phyloP scores from a whole-genome alignment of 2,888 invertebrate genomes.

The Saturnia japonica region DNA sequence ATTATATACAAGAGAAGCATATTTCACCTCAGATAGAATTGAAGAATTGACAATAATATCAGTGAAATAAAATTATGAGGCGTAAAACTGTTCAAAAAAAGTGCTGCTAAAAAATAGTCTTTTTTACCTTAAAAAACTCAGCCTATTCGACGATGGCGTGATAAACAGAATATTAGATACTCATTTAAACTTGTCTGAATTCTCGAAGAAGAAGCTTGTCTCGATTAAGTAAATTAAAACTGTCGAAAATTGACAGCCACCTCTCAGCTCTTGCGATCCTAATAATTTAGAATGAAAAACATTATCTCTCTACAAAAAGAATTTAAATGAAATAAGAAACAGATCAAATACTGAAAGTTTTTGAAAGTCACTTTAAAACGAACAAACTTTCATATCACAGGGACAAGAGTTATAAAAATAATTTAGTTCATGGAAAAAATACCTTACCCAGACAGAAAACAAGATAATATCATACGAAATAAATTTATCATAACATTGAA shows the following conservation, averaged over 20 bases:
- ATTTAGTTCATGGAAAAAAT: neutral
- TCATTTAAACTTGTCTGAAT: slow-evolving; percentile 19
- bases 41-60: no score
- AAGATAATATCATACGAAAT: neutral
- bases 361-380: no score
- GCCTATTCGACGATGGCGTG: neutral
- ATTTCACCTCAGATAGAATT: no score
- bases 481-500: neutral
- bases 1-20: no score
- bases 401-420: neutral
- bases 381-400: neutral
- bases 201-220: no score
- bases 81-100: no score
- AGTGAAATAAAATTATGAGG: no score
- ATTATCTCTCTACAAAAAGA: neutral
- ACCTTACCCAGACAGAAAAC: neutral
- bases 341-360: no score
- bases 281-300: neutral
- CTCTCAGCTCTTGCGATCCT: neutral
- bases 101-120: neutral
- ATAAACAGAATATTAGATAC: slow-evolving; percentile 5
- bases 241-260: slow-evolving; percentile 1
- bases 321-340: neutral
- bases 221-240: slow-evolving; percentile 44
- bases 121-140: neutral